Evolutionary conservation across 2,113 vertebrate genomes (phyloP), one percentile per base, ranked within the genome.

Genomic region (Pterophyllum scalare): DNA sequence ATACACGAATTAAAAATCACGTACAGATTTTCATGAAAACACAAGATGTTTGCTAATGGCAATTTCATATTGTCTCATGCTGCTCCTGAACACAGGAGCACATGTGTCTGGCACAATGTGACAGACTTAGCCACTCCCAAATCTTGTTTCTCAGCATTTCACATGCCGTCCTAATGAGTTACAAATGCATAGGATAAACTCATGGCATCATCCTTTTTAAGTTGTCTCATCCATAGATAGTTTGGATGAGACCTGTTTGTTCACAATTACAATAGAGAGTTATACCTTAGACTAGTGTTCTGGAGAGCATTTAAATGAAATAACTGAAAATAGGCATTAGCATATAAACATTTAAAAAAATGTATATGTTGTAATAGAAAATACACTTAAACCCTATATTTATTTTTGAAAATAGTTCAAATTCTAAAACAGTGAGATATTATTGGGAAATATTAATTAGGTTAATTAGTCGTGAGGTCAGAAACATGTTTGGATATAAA

Each of bases 1-100:
- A 88, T 77, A 80, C 87, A 84, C 84, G 90, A 87, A 89, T 93
- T 88, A 91, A 87, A 89, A 88, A 78, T 83, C 87, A 59, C 59
- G 62, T 79, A 33, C 78, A 84, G 49, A 52, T 57, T 76, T 90
- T 79, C 64, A 65, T 75, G n/a, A 76, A 61, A 83, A 86, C 22
- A 72, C 72, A 20, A 67, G 24, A 62, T 67, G 12, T 59, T 61
- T 43, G 26, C 49, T 64, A 83, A 80, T 46, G 59, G 67, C 46
- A 61, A 65, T 67, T 86, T 82, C 22, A 38, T 81, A 40, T 81
- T n/a, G 8, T 60, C 35, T 26, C 52, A 46, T 67, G 75, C 58
- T 75, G 26, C 76, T 81, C n/a, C 76, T 86, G 85, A 84, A 77
- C 59, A 61, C 26, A 26, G 33, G 13, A 22, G 75, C 57, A 65